Evolutionary conservation across 1,140 invertebrate species (phyloP).

Genomic region (Babylonia areolata): DNA sequence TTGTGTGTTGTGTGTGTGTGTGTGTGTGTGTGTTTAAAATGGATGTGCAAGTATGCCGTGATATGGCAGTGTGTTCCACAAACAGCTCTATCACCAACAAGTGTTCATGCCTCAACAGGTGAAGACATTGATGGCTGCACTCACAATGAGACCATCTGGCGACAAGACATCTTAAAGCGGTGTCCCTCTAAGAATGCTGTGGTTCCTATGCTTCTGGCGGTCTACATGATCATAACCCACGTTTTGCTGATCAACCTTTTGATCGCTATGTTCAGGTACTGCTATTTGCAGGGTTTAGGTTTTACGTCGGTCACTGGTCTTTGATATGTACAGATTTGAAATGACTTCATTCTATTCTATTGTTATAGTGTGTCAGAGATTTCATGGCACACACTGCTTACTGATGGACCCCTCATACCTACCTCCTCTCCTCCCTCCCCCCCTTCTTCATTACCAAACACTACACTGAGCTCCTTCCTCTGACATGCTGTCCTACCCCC

Average conservation of each 20-base stretch:
- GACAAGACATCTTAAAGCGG: constrained; percentile 42
- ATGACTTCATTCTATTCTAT: background rate
- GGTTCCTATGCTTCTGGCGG: constrained; percentile 60
- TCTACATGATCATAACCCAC: constrained; percentile 72
- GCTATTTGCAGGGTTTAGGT: background rate
- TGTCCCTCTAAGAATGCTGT: constrained; percentile 65
- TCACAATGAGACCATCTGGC: constrained; percentile 60
- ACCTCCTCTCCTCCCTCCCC: too few relatives aligned
- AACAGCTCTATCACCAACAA: background rate
- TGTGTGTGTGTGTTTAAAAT: too few relatives aligned
- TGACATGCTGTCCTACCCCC: too few relatives aligned
- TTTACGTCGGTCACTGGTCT: background rate
- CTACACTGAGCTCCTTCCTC: too few relatives aligned
- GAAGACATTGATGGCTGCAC: constrained; percentile 50
- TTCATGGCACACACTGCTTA: too few relatives aligned
- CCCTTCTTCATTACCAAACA: background rate
- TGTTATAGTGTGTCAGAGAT: too few relatives aligned
- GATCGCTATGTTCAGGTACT: constrained; percentile 75
- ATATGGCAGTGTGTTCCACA: too few relatives aligned
- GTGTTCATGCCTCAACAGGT: background rate
- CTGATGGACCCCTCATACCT: too few relatives aligned
- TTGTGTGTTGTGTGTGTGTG: too few relatives aligned
- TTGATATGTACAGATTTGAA: background rate
- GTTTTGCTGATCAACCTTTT: constrained; percentile 73
- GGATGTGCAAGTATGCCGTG: too few relatives aligned